A percentile compares a stretch with the other conserved stretches of the same genome.
Evolutionary conservation across 2,797 vertebrate genomes (phyloP).

Genomic region (Spinibarbus caldwelli): DNA sequence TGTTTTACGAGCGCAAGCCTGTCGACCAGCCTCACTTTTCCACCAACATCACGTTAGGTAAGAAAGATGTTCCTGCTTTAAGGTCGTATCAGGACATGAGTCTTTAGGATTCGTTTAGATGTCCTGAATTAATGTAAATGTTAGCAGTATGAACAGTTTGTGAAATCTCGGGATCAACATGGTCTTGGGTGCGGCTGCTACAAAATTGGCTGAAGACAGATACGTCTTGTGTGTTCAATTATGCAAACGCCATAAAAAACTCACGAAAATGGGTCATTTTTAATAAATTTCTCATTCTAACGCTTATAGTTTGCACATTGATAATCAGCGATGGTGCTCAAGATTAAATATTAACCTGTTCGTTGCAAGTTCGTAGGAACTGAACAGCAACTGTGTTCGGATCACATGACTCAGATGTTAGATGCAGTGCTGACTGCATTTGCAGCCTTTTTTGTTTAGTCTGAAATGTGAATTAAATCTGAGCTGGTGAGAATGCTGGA

Average conservation of each 20-base stretch:
- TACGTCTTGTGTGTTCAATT: constrained; percentile 35
- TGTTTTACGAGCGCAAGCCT: constrained; percentile 76
- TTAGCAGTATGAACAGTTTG: constrained; percentile 8
- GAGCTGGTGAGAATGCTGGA: not conserved
- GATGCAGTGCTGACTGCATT: not conserved
- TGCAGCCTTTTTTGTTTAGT: not conserved
- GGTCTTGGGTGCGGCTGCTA: constrained; percentile 73
- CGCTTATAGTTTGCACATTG: not conserved
- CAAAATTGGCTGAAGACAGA: constrained; percentile 37
- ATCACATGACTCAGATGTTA: constrained; percentile 34
- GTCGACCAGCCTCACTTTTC: constrained; percentile 74
- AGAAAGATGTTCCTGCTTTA: constrained; percentile 46
- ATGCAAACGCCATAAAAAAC: constrained; percentile 11
- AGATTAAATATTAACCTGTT: constrained; percentile 30
- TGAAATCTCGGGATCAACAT: constrained; percentile 37
- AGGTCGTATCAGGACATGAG: constrained; percentile 37
- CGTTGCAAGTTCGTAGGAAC: constrained; percentile 32
- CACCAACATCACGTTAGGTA: constrained; percentile 77
- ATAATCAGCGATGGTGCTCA: not conserved
- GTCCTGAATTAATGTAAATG: not conserved
- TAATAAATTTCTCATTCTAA: not conserved
- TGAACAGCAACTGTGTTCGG: constrained; percentile 9
- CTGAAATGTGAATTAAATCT: not conserved
- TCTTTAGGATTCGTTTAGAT: not conserved
- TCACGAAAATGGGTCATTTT: not conserved